These are phyloP conservation scores for Arge pagana DNA, from an alignment of 2,888 invertebrate species.

Conservation along the genomic window DNA sequence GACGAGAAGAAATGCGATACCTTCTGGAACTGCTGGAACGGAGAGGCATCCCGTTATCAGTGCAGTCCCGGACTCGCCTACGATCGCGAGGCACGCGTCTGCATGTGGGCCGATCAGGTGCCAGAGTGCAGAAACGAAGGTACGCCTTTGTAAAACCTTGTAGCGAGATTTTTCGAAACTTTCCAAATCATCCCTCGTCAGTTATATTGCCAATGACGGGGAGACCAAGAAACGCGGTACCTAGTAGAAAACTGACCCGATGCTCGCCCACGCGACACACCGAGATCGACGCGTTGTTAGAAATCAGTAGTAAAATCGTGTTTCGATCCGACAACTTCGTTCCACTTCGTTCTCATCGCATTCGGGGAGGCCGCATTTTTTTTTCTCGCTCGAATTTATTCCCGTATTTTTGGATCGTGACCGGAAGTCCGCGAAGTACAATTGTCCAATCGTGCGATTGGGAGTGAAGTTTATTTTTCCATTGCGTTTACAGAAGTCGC, in stretches of 20 bases:
- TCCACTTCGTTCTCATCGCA: too few relatives aligned
- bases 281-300: too few relatives aligned
- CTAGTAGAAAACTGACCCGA: neutral
- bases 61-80: constrained; percentile 94
- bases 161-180: too few relatives aligned
- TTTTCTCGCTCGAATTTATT: too few relatives aligned
- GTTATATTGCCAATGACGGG: too few relatives aligned
- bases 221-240: neutral
- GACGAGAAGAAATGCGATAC: constrained; percentile 88
- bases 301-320: too few relatives aligned
- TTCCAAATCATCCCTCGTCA: too few relatives aligned
- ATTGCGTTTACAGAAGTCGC: constrained; percentile 75
- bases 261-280: neutral
- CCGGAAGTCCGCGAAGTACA: too few relatives aligned
- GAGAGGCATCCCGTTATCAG: constrained; percentile 90
- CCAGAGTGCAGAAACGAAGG: constrained; percentile 90
- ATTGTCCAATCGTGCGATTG: too few relatives aligned
- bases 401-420: too few relatives aligned
- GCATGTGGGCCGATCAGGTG: constrained; percentile 97
- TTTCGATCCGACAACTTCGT: too few relatives aligned
- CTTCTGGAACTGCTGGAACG: constrained; percentile 98
- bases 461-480: constrained; percentile 3
- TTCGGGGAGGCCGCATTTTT: too few relatives aligned
- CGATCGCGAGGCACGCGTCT: constrained; percentile 89
- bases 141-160: constrained; percentile 60